A percentile compares a stretch with the other conserved stretches of the same genome.
Evolutionary conservation across 2,797 vertebrate species (phyloP).

Genomic region (Spatula versicolor): DNA sequence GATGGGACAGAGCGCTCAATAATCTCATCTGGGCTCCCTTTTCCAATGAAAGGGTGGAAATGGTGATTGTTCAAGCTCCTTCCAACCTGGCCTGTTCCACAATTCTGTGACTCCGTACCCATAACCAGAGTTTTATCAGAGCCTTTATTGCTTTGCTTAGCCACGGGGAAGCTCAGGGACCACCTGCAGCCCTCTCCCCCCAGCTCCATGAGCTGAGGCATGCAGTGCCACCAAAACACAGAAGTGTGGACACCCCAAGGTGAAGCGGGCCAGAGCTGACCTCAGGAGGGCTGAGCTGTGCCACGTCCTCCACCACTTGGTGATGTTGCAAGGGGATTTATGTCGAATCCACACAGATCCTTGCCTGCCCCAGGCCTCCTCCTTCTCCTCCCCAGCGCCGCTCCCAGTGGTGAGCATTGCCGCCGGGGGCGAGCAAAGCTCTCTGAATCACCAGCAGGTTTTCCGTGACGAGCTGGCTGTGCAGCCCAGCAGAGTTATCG

Average conservation of each 20-base stretch:
- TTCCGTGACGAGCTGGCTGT: background rate
- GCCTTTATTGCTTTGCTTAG: background rate
- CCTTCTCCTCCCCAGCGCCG: background rate
- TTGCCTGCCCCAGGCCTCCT: background rate
- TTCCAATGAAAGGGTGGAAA: background rate
- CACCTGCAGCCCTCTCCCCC: no score
- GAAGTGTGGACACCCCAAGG: background rate
- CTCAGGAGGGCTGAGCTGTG: background rate
- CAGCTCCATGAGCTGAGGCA: background rate
- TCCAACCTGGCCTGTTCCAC: background rate
- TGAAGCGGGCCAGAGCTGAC: background rate
- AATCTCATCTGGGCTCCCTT: background rate
- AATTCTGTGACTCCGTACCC: background rate
- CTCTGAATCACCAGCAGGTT: background rate
- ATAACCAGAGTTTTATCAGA: background rate
- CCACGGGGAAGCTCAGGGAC: background rate
- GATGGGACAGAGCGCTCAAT: background rate
- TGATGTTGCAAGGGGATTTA: background rate
- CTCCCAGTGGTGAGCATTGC: no score
- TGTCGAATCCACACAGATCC: background rate
- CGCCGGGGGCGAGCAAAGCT: background rate
- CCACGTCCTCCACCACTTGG: background rate
- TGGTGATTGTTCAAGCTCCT: background rate
- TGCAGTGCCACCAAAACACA: accelerated
- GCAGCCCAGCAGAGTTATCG: background rate